phyloP scores from a whole-genome alignment of 2,888 invertebrate species.

The Chironomus tentans region DNA sequence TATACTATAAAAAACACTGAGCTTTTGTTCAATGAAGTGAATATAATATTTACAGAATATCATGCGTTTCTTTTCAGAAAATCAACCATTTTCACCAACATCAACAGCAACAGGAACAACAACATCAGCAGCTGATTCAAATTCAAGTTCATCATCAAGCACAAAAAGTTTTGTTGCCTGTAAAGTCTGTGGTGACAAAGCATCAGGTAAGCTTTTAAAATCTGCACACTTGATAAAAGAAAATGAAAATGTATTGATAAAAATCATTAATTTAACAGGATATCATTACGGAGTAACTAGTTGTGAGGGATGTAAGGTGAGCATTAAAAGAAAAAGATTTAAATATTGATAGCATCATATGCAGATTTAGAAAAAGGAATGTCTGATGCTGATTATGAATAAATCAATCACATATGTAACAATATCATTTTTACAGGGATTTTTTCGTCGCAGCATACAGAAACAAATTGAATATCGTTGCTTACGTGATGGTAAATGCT shows the following conservation, averaged over 20 bases:
- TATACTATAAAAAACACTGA: too few species aligned
- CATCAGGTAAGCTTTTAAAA: conserved; percentile 45
- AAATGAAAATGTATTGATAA: not conserved
- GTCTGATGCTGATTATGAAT: too few species aligned
- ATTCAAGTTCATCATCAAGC: conserved; percentile 64
- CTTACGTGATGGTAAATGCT: conserved; percentile 85
- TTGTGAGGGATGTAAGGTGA: conserved; percentile 96
- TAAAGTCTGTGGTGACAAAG: conserved; percentile 94
- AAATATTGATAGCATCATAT: not conserved
- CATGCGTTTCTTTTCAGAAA: conserved; percentile 47
- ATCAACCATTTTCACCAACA: conserved; percentile 38
- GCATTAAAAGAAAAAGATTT: conserved; percentile 30
- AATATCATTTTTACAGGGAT: conserved; percentile 57
- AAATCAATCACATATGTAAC: too few species aligned
- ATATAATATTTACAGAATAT: too few species aligned
- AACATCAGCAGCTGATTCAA: conserved; percentile 63
- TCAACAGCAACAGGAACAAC: not conserved
- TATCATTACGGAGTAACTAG: conserved; percentile 98
- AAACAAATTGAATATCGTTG: conserved; percentile 95
- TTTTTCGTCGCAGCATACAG: conserved; percentile 91
- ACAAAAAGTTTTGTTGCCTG: conserved; percentile 86
- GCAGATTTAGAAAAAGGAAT: not conserved
- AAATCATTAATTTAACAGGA: conserved; percentile 45
- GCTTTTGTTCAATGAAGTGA: too few species aligned
- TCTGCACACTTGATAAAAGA: not conserved